Percentiles rank a stretch among this genome's conserved stretches.
Conservation (phyloP, 2,113 vertebrate species). For the Nycticorax nycticorax region DNA sequence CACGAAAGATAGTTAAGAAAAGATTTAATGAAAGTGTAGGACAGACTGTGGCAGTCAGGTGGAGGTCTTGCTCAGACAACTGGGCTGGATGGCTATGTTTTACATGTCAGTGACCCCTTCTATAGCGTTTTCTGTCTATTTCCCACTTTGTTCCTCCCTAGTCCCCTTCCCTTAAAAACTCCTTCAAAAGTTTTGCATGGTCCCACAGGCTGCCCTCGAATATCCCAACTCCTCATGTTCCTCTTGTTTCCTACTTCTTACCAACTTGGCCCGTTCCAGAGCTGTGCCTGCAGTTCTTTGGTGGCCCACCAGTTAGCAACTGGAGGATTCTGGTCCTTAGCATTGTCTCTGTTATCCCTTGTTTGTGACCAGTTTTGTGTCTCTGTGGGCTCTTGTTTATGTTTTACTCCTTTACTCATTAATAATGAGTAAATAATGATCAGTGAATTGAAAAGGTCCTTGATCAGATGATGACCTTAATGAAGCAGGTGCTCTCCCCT, state of each 20-base stretch:
- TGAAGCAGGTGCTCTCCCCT: background rate
- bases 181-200: background rate
- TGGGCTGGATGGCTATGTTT: too few relatives aligned
- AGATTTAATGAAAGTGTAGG: background rate
- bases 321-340: background rate
- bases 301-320: background rate
- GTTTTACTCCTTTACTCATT: background rate
- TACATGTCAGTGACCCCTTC: background rate
- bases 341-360: background rate
- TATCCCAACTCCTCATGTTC: background rate
- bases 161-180: background rate
- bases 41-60: too few relatives aligned
- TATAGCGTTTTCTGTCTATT: too few relatives aligned
- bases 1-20: background rate
- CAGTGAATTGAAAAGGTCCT: background rate
- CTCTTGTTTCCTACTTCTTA: background rate
- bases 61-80: background rate
- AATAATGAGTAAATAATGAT: background rate
- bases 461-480: background rate
- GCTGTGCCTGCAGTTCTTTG: background rate
- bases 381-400: background rate
- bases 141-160: background rate
- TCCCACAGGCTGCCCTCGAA: background rate
- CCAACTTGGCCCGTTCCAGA: background rate
- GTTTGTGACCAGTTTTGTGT: background rate